Evolutionary conservation across 1,140 invertebrate species (phyloP).

Genomic region (Cataglyphis hispanica): DNA sequence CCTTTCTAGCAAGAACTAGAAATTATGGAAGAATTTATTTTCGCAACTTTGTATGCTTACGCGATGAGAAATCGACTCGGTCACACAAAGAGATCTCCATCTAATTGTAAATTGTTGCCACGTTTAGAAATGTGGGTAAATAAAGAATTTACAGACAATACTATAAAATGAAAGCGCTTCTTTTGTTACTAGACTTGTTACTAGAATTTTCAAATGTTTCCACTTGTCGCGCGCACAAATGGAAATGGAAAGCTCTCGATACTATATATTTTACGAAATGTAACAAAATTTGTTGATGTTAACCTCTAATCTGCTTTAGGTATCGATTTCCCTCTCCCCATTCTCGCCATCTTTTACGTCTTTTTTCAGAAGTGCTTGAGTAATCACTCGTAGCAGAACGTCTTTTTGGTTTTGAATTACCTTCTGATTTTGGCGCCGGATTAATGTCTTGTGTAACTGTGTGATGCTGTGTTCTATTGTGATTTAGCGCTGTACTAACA

Average conservation of each 20-base stretch:
- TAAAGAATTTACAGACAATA: constrained; percentile 13
- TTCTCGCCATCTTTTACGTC: constrained; percentile 81
- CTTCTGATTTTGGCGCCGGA: constrained; percentile 67
- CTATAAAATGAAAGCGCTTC: constrained; percentile 24
- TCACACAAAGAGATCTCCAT: neutral
- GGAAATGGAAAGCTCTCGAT: constrained; percentile 42
- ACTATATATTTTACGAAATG: constrained; percentile 32
- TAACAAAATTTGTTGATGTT: constrained; percentile 65
- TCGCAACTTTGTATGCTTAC: neutral
- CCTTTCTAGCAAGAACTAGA: constrained; percentile 8
- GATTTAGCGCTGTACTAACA: constrained; percentile 84
- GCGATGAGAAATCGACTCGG: neutral
- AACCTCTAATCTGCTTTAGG: constrained; percentile 83
- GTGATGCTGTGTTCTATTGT: constrained; percentile 72
- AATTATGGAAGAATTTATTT: constrained; percentile 55
- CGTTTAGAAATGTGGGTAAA: constrained; percentile 28
- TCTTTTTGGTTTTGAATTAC: constrained; percentile 76
- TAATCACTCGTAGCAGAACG: constrained; percentile 79
- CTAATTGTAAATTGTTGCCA: constrained; percentile 27
- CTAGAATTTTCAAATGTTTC: neutral
- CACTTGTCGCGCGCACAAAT: constrained; percentile 15
- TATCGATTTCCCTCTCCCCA: constrained; percentile 83
- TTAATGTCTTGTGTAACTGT: constrained; percentile 63
- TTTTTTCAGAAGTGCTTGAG: constrained; percentile 78
- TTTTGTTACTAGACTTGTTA: constrained; percentile 3